Base-by-base conservation (phyloP, 2,888 invertebrate genomes). In the Eupithecia exiguata region DNA sequence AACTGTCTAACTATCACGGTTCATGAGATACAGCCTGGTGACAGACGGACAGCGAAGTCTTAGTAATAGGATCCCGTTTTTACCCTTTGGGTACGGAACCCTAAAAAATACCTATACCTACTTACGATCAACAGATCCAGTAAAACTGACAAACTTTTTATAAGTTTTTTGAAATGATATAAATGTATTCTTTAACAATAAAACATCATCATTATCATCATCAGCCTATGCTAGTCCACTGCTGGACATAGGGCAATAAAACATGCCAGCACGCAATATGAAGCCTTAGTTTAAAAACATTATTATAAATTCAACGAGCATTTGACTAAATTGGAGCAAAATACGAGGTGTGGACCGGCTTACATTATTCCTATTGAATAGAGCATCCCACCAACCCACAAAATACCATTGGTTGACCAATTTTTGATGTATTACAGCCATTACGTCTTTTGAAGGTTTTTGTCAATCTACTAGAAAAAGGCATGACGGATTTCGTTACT, bases 281-380 rank as follows among this genome's bases (percentile, higher is more conserved):
- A 49, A 49, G 49, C 46, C 46, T 18, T 18, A 4, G 46, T 46
- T 18, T 5, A 46, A 6, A 18, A 46, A 1, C 6, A 46, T 43
- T 0, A 43, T 5, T 46, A 46, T 49, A 49, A n/a, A 49, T 18
- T 18, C 18, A 49, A 49, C 10, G n/a, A 9, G 10, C n/a, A 49
- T n/a, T n/a, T 49, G n/a, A 49, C 49, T 10, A 46, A 18, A 46
- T 53, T 10, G 3, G 49, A 53, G 58, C 14, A 58, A 58, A 58
- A 58, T 25, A 25, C 58, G 25, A 58, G 58, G 58, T 58, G 58
- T 58, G 58, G 58, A 21, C n/a, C n/a, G 49, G 53, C 21, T 53
- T 25, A 12, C 25, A 25, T 58, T 58, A 25, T 53, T 58, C 58
- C 21, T 12, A 58, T 58, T 58, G 58, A 58, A 25, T 58, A 58